Evolutionary conservation across 1,140 invertebrate genomes (phyloP).

Genomic region (Penaeus vannamei): DNA sequence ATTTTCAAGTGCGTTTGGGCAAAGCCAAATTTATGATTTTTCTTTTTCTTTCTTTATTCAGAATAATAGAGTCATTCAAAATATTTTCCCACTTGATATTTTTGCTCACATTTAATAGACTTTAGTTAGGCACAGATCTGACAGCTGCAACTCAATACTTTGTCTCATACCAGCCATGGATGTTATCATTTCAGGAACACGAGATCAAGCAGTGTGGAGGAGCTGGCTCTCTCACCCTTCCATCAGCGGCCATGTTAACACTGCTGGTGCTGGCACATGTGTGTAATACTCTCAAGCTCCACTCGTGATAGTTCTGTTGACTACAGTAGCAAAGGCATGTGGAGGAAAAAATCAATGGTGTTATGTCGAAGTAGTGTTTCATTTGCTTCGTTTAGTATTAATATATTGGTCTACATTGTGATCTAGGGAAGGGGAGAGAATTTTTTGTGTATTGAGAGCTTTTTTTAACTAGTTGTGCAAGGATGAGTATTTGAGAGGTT

Average conservation of each 20-base stretch:
- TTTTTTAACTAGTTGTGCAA: constrained; percentile 19
- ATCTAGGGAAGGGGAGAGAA: constrained; percentile 29
- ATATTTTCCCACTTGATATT: no score
- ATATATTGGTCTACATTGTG: constrained; percentile 29
- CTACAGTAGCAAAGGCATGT: not conserved
- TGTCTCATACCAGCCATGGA: not conserved
- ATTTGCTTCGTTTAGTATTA: not conserved
- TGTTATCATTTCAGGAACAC: constrained; percentile 39
- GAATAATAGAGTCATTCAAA: no score
- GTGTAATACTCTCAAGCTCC: constrained; percentile 31
- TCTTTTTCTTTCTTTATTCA: no score
- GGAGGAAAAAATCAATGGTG: constrained; percentile 17
- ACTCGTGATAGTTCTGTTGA: constrained; percentile 51
- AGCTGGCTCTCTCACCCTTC: constrained; percentile 39
- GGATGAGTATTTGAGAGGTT: constrained; percentile 26
- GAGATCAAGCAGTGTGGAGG: constrained; percentile 59
- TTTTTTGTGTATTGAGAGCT: not conserved
- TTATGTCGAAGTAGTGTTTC: not conserved
- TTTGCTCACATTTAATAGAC: no score
- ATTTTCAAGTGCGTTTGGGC: no score
- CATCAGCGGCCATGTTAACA: constrained; percentile 33
- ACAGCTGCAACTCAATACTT: no score
- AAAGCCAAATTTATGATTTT: no score
- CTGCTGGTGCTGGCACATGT: constrained; percentile 38
- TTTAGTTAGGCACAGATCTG: no score